phyloP scores from a whole-genome alignment of 2,888 invertebrate species.

The Arctia plantaginis region DNA sequence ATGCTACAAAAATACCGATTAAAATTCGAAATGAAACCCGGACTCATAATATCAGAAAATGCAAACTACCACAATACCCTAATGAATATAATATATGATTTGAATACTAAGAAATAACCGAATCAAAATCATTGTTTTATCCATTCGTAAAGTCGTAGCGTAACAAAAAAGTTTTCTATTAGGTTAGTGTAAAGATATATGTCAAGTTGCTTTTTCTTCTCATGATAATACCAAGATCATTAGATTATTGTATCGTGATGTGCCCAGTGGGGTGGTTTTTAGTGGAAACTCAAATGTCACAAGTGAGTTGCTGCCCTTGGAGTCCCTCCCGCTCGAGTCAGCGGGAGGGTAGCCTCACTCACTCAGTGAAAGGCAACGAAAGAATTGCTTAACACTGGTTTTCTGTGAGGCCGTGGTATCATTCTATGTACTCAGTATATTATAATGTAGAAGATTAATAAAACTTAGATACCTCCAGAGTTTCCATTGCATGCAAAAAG shows the following conservation, averaged over 20 bases:
- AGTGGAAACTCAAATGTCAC: no score
- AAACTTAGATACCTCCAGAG: neutral
- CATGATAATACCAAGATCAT: conserved; percentile 39
- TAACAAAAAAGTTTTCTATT: conserved; percentile 29
- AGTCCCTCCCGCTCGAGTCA: no score
- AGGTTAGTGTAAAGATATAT: conserved; percentile 46
- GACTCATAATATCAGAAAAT: neutral
- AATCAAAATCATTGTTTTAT: conserved; percentile 9
- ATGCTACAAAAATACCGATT: conserved; percentile 6
- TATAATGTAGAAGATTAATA: neutral
- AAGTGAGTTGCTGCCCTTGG: no score
- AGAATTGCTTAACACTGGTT: no score
- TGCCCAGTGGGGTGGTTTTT: no score
- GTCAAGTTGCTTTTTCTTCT: conserved; percentile 33
- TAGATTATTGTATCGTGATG: neutral
- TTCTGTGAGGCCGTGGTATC: no score
- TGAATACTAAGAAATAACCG: neutral
- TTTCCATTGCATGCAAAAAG: conserved; percentile 21
- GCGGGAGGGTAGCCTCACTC: no score
- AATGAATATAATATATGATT: neutral
- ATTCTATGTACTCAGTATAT: no score
- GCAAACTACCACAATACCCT: no score
- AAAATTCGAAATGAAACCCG: conserved; percentile 2
- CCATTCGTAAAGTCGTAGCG: conserved; percentile 16
- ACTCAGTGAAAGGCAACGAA: no score